Evolutionary conservation across 2,888 invertebrate genomes (phyloP), one percentile per base, ranked within the genome.

Genomic region (Linhomoeus sp.): DNA sequence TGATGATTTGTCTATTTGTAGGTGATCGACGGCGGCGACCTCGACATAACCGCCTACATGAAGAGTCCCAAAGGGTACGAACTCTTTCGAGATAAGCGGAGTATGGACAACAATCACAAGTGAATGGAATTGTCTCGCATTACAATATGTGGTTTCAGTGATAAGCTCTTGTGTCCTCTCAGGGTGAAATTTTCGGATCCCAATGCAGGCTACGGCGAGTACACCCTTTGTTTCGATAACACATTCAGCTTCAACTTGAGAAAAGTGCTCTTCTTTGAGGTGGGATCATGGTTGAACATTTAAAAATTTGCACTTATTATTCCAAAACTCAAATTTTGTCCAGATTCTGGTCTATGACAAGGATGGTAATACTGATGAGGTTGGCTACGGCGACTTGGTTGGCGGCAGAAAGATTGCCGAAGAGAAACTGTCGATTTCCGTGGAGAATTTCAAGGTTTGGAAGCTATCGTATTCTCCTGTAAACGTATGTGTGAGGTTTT

Each of bases 181-280:
- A 29, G 29, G 12, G 29, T 29, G 29, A 29, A 5, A 12, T 29
- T 29, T 29, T 5, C 29, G 29, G 29, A 29, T 29, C 29, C 5
- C 7, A 29, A 29, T 12, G 5, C 29, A 5, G 29, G 29, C 12
- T 29, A 74, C 7, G 86, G 85, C 0, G 82, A 82, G 61, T 84
- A 80, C 63, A 74, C 77, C 51, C 75, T 86, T 58, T 87, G 87
- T 60, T 83, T 86, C 58, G 86, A 86, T 63, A 87, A 87, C 64
- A 77, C 76, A 1, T 80, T 79, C 64, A 83, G 82, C 63, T 69
- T 76, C n/a, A 81, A 80, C 59, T 80, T 81, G 53, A 70, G 74
- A 17, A 87, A 87, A 64, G 78, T 58, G 2, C 63, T 47, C 2
- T 47, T 47, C 37, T 82, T 85, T 61, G 83, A 82, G 60, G 61